Base-by-base conservation (phyloP, 1,140 invertebrate species). In the Calycopis cecrops region DNA sequence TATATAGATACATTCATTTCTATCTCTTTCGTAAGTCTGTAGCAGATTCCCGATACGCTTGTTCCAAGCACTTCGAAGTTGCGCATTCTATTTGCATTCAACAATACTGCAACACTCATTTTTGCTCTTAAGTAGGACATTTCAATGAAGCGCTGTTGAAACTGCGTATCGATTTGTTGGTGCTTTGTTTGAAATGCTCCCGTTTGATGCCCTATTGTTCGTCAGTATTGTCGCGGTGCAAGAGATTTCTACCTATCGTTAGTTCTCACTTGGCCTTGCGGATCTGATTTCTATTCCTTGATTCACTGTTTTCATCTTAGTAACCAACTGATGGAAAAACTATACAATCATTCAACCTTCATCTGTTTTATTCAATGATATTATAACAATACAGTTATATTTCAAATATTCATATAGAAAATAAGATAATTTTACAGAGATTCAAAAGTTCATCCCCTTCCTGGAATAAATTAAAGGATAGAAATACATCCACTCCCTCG, bases 21-120 rank as follows among this genome's bases (percentile, higher is more conserved):
- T 61, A 48, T 47, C 48, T 50, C 4, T 9, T 57, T 42, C 34
- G 0, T 56, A 59, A 35, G 35, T 69, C 75, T 76, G n/a, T 38
- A 54, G 47, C 57, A 35, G 53, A 55, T 38, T 59, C 55, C 58
- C 67, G 75, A 77, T 79, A 78, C 68, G 63, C 64, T 76, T 71
- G 74, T 80, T 62, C 59, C 55, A 61, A 71, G 78, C 69, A 76
- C 68, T 78, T 79, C 63, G 55, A 79, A 79, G 66, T 74, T 72
- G 73, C 55, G 69, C 73, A 78, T 76, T 76, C 71, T 75, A 73
- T 80, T 81, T 73, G 68, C 75, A 74, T 79, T 59, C 63, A 69
- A 69, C 68, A 77, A 69, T 73, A 69, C 67, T 67, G 71, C 75
- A 69, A 74, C 76, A 79, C 66, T 78, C 73, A 83, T 83, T 83